Evolutionary conservation across 2,888 invertebrate species (phyloP), one percentile per base, ranked within the genome.

Genomic region (Cylloceria caligata): DNA sequence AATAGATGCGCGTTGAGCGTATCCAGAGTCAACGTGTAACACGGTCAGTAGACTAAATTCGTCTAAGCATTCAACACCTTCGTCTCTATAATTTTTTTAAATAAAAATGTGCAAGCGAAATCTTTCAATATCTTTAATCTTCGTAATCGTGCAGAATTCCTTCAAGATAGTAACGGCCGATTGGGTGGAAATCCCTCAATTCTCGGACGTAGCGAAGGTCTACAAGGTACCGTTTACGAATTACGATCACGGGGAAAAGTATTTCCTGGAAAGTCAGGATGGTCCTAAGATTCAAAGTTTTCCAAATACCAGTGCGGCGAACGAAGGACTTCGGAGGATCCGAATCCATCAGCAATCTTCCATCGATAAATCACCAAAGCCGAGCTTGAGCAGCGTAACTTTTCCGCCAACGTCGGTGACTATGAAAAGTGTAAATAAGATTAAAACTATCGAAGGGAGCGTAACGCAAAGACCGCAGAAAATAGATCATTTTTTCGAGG

Each of bases 101-200:
- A 39, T 13, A 34, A 45, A 16, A 80, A 86, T 80, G 84, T 55
- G 21, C 24, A 73, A 78, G 60, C 75, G 76, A 62, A 47, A 39
- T 67, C 11, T 76, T 30, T 24, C 69, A 4, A 75, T 69, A 21
- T 34, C 39, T 74, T 9, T 83, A 4, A 47, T 85, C 16, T 71
- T 84, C 55, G 27, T 77, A 16, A 74, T 76, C 55, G 34, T 82
- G 27, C 60, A 79, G 62, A 57, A 80, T 78, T n/a, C n/a, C n/a
- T 36, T 6, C 13, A 39, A 45, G 21, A 16, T 62, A 30, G 69
- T 79, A 2, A 39, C 72, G n/a, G 84, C 87, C 65, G 92, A 91
- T 68, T 92, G 92, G 92, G 81, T 92, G 11, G 92, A 92, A n/a
- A 85, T 92, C 68, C 92, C 92, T 0, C 88, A 92, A 77, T 92